phyloP scores from a whole-genome alignment of 2,797 vertebrate species.

The Siniperca undulata region DNA sequence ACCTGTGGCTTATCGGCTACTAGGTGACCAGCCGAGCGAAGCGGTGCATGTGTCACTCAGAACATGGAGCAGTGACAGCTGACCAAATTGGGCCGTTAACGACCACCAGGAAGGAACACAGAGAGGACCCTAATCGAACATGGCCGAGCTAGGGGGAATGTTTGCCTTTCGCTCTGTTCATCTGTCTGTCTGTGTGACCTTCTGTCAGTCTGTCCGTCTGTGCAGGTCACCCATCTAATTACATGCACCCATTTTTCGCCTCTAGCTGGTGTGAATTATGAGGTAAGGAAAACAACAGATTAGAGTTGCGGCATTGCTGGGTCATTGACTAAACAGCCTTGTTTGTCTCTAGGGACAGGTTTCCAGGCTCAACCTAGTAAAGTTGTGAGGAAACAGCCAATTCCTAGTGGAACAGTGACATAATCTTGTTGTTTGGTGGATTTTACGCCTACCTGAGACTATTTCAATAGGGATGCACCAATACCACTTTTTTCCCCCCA shows the following conservation, averaged over 20 bases:
- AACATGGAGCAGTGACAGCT: conserved; percentile 47
- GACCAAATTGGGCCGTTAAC: conserved; percentile 41
- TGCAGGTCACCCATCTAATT: conserved; percentile 32
- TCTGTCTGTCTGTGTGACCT: conserved; percentile 5
- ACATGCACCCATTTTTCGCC: neutral
- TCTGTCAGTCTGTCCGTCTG: neutral
- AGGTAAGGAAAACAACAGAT: conserved; percentile 27
- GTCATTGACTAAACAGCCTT: conserved; percentile 38
- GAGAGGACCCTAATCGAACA: conserved; percentile 45
- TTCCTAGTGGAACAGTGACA: conserved; percentile 14
- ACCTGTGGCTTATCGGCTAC: conserved; percentile 29
- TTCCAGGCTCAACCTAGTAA: conserved; percentile 1
- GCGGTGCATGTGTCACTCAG: conserved; percentile 48
- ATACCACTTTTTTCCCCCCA: neutral
- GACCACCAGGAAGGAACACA: conserved; percentile 25
- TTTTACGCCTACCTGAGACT: neutral
- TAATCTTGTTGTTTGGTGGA: conserved; percentile 15
- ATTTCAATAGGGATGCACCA: conserved; percentile 1
- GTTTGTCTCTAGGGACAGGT: conserved; percentile 38
- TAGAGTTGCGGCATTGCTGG: neutral
- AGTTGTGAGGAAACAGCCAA: neutral
- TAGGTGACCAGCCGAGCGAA: conserved; percentile 33
- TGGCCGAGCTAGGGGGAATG: conserved; percentile 14
- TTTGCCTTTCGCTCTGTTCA: conserved; percentile 8
- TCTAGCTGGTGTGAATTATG: conserved; percentile 33